Evolutionary conservation across 2,797 vertebrate genomes (phyloP).

Genomic region (Mionectes olivaceus): DNA sequence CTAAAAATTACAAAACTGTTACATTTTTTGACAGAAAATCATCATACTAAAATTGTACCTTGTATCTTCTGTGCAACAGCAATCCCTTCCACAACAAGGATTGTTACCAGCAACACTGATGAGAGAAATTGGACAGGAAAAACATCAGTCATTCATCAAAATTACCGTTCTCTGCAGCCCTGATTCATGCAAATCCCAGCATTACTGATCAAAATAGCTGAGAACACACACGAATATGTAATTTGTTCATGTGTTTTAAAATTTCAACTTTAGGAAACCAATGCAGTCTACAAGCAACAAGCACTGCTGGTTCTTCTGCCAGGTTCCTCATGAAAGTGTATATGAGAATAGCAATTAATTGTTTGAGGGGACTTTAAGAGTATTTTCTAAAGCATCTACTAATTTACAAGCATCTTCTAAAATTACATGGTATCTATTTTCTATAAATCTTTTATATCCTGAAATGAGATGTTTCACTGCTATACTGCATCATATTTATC

Average conservation of each 20-base stretch:
- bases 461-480: background rate
- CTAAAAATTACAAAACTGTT: background rate
- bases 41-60: constrained; percentile 81
- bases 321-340: background rate
- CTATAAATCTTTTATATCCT: background rate
- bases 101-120: constrained; percentile 81
- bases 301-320: background rate
- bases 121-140: constrained; percentile 83
- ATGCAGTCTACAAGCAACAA: background rate
- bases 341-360: background rate
- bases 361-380: background rate
- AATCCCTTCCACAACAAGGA: constrained; percentile 93
- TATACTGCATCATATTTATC: background rate
- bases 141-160: constrained; percentile 22
- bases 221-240: background rate
- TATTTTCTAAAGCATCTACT: background rate
- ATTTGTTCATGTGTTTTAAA: background rate
- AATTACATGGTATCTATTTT: background rate
- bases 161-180: background rate
- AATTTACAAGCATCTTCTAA: background rate
- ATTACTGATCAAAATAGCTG: background rate
- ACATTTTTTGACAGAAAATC: background rate
- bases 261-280: background rate
- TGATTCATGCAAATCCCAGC: background rate
- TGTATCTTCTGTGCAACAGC: constrained; percentile 94